phyloP scores from a whole-genome alignment of 1,140 invertebrate genomes.

The Formica selysi region DNA sequence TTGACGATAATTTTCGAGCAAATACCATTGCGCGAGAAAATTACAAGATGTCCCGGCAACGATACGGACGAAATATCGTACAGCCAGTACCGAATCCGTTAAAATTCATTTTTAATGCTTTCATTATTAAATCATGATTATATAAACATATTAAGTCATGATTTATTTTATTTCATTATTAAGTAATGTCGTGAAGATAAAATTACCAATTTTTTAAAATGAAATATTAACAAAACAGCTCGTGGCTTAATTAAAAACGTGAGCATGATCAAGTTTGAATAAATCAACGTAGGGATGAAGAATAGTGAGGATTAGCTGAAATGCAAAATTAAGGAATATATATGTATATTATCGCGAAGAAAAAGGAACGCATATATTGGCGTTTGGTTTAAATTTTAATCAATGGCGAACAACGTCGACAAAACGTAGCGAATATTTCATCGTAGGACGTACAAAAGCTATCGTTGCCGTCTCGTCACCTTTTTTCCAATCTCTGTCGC shows the following conservation, averaged over 20 bases:
- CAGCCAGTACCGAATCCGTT: background rate
- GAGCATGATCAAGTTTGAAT: conserved; percentile 5
- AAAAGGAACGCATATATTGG: conserved; percentile 38
- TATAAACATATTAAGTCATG: too few species aligned
- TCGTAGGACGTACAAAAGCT: conserved; percentile 34
- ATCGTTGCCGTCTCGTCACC: conserved; percentile 31
- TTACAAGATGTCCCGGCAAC: conserved; percentile 39
- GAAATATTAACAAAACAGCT: background rate
- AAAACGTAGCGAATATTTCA: conserved; percentile 28
- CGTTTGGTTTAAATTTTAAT: conserved; percentile 19
- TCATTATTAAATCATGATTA: conserved; percentile 1
- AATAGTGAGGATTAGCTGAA: background rate
- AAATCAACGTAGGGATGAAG: conserved; percentile 21
- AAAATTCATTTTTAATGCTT: conserved; percentile 16
- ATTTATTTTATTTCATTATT: conserved; percentile 32
- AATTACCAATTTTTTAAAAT: too few species aligned
- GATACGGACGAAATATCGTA: background rate
- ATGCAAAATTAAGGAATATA: conserved; percentile 33
- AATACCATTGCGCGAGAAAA: conserved; percentile 44
- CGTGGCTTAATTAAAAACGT: conserved; percentile 16
- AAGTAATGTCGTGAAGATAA: background rate
- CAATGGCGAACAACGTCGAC: background rate
- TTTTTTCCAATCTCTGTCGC: conserved; percentile 22
- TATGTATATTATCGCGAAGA: conserved; percentile 15
- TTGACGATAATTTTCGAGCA: conserved; percentile 65